phyloP scores from a whole-genome alignment of 2,113 vertebrate genomes.

The Proteles cristata region DNA sequence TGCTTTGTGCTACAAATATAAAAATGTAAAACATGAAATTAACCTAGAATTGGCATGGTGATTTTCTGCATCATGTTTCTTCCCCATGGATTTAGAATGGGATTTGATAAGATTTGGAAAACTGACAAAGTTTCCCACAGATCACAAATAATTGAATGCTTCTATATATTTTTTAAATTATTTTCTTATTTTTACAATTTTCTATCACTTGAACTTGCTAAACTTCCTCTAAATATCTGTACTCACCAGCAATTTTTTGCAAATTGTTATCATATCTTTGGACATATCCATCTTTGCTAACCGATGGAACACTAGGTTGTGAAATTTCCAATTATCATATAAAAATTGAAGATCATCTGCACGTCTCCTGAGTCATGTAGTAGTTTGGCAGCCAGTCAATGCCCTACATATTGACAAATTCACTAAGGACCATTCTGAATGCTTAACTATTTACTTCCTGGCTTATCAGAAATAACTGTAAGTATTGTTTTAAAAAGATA shows the following conservation, averaged over 20 bases:
- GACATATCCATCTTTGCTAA: conserved; percentile 56
- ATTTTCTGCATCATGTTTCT: not conserved
- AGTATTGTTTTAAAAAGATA: not conserved
- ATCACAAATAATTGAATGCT: conserved; percentile 3
- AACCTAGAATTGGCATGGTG: not conserved
- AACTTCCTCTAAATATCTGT: conserved; percentile 1
- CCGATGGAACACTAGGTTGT: conserved; percentile 30
- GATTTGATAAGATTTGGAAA: conserved; percentile 36
- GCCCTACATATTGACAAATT: conserved; percentile 21
- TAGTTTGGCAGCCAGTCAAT: conserved; percentile 22
- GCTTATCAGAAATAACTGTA: not conserved
- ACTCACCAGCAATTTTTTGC: not conserved
- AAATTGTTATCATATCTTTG: conserved; percentile 63
- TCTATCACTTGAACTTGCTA: conserved; percentile 46
- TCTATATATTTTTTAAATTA: conserved; percentile 36
- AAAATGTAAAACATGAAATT: not conserved
- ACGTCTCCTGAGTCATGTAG: not conserved
- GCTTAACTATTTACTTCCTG: conserved; percentile 6
- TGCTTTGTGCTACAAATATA: not conserved
- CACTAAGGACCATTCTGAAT: not conserved
- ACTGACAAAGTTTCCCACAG: not conserved
- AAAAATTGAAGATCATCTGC: conserved; percentile 58
- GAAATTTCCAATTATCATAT: conserved; percentile 68
- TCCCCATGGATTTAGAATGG: not conserved
- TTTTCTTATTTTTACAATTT: conserved; percentile 23